Base-by-base conservation (phyloP, 2,888 invertebrate species). In the Harpalus rubripes region DNA sequence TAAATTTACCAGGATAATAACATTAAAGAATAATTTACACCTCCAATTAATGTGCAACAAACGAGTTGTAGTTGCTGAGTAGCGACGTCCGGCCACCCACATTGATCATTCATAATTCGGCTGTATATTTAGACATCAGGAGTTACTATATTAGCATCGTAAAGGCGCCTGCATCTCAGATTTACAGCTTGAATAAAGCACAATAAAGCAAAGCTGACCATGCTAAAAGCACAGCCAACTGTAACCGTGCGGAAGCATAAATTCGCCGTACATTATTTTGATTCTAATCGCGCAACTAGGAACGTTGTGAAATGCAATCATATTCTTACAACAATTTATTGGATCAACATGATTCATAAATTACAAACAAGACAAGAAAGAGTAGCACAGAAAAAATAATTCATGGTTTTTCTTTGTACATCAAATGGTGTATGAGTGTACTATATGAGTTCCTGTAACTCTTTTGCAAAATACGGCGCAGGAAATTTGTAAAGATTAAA, bases 161-260 rank as follows among this genome's bases (percentile, higher is more conserved):
- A 74, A 74, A 74, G 72, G 44, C 41, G 41, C 72, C 72, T 74
- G 41, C 72, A 68, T 39, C 72, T 18, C 68, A 68, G 32, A 68
- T 68, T 68, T 68, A 68, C 68, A 68, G 32, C 68, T 32, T 39
- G 26, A 68, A 68, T 68, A 41, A 44, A 74, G 41, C 41, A 44
- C 44, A 44, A 74, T 74, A 74, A 74, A 74, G 18, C 12, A 22
- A 74, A 74, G 72, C 41, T 41, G 41, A 22, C 72, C 41, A 18
- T 41, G 72, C 72, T 74, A 44, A 74, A 74, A 74, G 72, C 72
- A 74, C 72, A 74, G 72, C 72, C 72, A 74, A 74, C 72, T 74
- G 72, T 74, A 44, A 74, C 72, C 72, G 44, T 44, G 72, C 72
- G 72, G 72, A 74, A 74, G 52, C 72, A 74, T 74, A 74, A 74